Evolutionary conservation across 1,140 invertebrate genomes (phyloP), one percentile per base, ranked within the genome.

Genomic region (Nymphalis io): DNA sequence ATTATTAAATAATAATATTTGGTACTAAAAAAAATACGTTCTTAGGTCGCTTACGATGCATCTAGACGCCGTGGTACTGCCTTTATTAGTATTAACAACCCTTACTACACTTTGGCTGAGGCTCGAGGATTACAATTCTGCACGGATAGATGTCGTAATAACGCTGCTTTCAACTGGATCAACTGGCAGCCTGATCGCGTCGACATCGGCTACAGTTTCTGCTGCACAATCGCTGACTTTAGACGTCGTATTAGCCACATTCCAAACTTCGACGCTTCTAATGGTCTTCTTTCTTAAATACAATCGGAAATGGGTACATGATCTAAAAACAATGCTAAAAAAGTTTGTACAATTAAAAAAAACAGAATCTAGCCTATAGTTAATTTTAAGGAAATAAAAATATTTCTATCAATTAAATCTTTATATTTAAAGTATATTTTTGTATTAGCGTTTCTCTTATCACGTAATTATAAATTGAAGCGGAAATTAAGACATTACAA

Each of bases 31-130:
- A 21, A 16, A 46, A 18, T 18, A n/a, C 18, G 3, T 20, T 0
- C 16, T 11, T 51, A 95, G 92, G 84, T 95, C 10, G 86, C 94
- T 1, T 93, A 95, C 72, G 92, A 95, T 70, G 85, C 90, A 12
- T 64, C 75, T 6, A 86, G 79, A 2, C 90, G 92, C 53, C 76
- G 83, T 2, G 94, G 93, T 1, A 93, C 93, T 1, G 94, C 93
- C 3, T 93, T 95, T 68, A 79, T 95, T 1, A 93, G 93, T 23
- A 87, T 95, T 16, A 95, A 95, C 80, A 95, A 96, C 84, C 94
- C 94, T 0, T 93, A 94, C 74, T 88, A 90, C 68, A 88, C 84
- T 0, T 40, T 82, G 10, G 78, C 85, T 0, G 78, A 90, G 53
- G 86, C 85, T 15, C 75, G 90, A 2, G 78, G 72, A 1, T 86